Conservation (phyloP, 2,113 vertebrate genomes). For the Aphyosemion australe region DNA sequence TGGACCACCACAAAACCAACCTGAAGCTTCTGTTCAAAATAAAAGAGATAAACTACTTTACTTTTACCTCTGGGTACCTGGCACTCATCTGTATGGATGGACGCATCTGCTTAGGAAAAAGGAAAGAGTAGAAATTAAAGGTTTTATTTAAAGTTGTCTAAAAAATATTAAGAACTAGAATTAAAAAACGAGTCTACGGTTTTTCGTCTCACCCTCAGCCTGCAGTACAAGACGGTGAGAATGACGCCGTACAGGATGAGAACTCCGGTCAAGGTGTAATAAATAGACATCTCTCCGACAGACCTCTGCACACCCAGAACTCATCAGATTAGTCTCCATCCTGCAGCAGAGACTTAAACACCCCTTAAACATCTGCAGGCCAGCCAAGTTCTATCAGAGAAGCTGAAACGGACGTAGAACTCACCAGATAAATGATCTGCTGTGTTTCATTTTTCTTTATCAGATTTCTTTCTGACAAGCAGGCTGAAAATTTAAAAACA, state of each 20-base stretch:
- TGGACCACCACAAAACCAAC: background rate
- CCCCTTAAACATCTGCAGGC: too few species aligned
- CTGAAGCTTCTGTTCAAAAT: too few species aligned
- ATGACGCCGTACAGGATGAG: constrained; percentile 86
- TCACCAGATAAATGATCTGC: too few species aligned
- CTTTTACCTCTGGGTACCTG: constrained; percentile 37
- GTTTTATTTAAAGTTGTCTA: too few species aligned
- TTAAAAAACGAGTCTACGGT: background rate
- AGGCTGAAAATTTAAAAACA: too few species aligned
- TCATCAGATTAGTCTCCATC: background rate
- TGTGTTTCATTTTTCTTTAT: too few species aligned
- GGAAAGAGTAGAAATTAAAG: background rate
- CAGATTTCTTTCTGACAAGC: too few species aligned
- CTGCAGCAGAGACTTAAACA: too few species aligned
- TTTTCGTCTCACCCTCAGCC: constrained; percentile 81
- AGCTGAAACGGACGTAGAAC: too few species aligned
- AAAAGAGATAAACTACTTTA: background rate
- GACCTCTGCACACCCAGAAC: constrained; percentile 68
- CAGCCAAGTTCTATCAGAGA: too few species aligned
- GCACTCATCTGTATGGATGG: fast-evolving
- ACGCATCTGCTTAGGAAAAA: too few species aligned
- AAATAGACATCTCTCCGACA: constrained; percentile 63
- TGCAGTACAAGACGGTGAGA: constrained; percentile 86
- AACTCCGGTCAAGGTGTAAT: constrained; percentile 86
- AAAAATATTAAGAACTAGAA: too few species aligned